Evolutionary conservation across 92 coral and sea anemone species (phyloP), one percentile per base, ranked within the genome.

Genomic region (Muricea muricata): DNA sequence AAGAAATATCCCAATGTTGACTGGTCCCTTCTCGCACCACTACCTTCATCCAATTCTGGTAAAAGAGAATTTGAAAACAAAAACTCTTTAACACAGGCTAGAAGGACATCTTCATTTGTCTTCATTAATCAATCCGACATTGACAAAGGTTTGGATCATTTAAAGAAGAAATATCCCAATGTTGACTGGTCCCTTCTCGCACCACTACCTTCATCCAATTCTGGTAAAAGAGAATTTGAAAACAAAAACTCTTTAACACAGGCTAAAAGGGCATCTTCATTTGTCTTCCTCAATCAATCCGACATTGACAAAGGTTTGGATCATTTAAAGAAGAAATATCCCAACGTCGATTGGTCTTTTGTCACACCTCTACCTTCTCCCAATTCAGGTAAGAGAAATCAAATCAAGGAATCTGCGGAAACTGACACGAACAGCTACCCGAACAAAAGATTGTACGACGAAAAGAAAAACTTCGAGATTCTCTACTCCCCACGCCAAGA

Each of bases 1-100:
- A 37, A 71, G 17, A 71, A 71, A 71, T 71, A 71, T 24, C 78
- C 78, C 5, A 20, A 24, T 11, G 78, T 71, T 4, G 78, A 71
- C 25, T 71, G 78, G 78, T 46, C 47, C 34, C 23, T 40, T 1
- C 56, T 52, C 20, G 20, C 23, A 17, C 60, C 60, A 6, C 23
- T 17, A 52, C 23, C 60, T 18, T 17, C 60, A 52, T 20, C 26
- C 21, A 52, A 25, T 20, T 10, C 60, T 1, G 60, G 60, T 0
- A 52, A 17, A 20, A 52, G 60, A 52, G 60, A 52, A n/a, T n/a
- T n/a, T n/a, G n/a, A n/a, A n/a, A n/a, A n/a, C n/a, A n/a, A n/a
- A n/a, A 20, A 52, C 60, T 52, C 20, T 52, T 3, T 52, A 15
- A 52, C 18, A 9, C 20, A 17, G 18, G 3, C 60, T 1, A 37